Base-by-base conservation (phyloP, 2,113 vertebrate species). In the Actenoides hombroni region DNA sequence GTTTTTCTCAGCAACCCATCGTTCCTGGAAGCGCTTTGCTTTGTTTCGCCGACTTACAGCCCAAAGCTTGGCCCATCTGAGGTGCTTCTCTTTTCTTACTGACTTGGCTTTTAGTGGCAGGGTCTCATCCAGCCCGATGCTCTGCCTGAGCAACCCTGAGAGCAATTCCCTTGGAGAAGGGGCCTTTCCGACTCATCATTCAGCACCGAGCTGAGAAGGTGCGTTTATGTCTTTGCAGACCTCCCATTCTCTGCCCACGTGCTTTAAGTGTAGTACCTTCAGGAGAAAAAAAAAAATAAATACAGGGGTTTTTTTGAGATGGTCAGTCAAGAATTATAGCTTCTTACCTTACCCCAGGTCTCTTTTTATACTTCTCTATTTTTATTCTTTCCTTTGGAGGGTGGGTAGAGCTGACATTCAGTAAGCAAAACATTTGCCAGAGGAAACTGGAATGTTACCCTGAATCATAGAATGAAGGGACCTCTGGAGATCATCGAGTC, bases 81-180 rank as follows among this genome's bases (percentile, higher is more conserved):
- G 31, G 42, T 16, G 20, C 31, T 83, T 20, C 42, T 53, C 39
- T 37, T 57, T 24, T 21, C 28, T 33, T 82, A 37, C 6, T 60
- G 49, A 11, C 73, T 60, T 24, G n/a, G 39, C 70, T 69, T 69
- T 42, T 10, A 69, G 65, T n/a, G 9, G 5, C 8, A 4, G 13
- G 19, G 79, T 63, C 35, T 33, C 13, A 57, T 1, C 29, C 16
- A 18, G 42, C 25, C 48, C 33, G 28, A 19, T 0, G 7, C 46
- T 37, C n/a, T 16, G 46, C 1, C n/a, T 4, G 24, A 26, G 31
- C 29, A 1, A 20, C 54, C 53, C 69, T 0, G 9, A 53, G 51
- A 16, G 42, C 42, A 42, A 16, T 15, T 15, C 42, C 42, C 42
- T 42, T 16, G 26, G 81, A 86, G 44, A 39, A 57, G 37, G 48